A percentile compares a stretch with the other conserved stretches of the same genome.
These are phyloP conservation scores for Drosophila dives DNA, from an alignment of 2,888 invertebrate genomes.

Conservation along the genomic window DNA sequence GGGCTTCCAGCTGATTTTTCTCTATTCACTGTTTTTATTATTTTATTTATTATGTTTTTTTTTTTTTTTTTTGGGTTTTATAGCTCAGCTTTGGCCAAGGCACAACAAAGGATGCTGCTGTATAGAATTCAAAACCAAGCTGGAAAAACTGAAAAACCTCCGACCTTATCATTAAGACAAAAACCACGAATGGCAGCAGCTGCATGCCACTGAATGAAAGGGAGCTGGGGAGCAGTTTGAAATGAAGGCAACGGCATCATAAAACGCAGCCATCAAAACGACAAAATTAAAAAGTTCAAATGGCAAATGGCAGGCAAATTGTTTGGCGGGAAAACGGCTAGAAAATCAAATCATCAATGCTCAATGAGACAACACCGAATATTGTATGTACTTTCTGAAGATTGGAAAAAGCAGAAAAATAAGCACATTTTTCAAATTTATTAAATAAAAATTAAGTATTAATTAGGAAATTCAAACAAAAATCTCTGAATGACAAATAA, in stretches of 20 bases:
- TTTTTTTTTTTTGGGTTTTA: conserved; percentile 34
- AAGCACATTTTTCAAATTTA: neutral
- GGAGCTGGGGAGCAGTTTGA: conserved; percentile 32
- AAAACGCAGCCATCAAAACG: conserved; percentile 79
- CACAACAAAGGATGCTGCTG: conserved; percentile 58
- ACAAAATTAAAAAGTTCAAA: conserved; percentile 79
- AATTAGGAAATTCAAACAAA: neutral
- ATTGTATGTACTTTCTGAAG: conserved; percentile 28
- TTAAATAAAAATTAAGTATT: neutral
- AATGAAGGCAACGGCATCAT: conserved; percentile 72
- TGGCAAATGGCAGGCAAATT: conserved; percentile 74
- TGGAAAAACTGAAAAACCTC: conserved; percentile 36
- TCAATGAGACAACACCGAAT: conserved; percentile 27
- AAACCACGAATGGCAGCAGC: conserved; percentile 54
- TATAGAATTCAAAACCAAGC: conserved; percentile 39
- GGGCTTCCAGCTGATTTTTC: conserved; percentile 53
- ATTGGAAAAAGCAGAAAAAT: neutral
- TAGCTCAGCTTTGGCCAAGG: conserved; percentile 56
- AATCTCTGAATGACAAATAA: neutral
- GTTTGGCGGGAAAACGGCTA: conserved; percentile 57
- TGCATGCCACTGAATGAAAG: conserved; percentile 3
- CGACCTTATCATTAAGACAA: conserved; percentile 75
- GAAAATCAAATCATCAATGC: conserved; percentile 36
- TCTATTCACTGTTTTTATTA: conserved; percentile 57
- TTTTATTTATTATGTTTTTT: conserved; percentile 30